These are phyloP conservation scores for Callocephalon fimbriatum DNA, from an alignment of 2,113 vertebrate genomes.

Conservation along the genomic window DNA sequence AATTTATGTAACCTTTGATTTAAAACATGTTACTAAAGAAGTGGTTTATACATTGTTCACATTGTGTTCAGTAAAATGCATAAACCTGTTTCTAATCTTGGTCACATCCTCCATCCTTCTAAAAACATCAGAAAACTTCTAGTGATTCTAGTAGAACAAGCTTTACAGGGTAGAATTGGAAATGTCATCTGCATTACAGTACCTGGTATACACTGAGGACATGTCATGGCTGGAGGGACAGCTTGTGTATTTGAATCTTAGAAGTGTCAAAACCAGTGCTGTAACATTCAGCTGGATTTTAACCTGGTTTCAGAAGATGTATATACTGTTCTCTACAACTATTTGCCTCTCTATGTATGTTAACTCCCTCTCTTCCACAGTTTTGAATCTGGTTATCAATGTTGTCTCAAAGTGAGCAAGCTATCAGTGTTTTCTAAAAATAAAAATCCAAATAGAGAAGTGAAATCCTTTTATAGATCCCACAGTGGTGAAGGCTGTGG, in stretches of 20 bases:
- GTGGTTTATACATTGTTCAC: not conserved
- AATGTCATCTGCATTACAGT: not conserved
- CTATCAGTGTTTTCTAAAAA: not conserved
- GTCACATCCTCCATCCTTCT: not conserved
- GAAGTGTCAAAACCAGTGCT: not conserved
- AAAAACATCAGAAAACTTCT: not conserved
- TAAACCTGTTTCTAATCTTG: not conserved
- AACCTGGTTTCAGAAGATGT: not conserved
- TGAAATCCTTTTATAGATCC: not conserved
- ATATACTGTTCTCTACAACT: rapidly evolving
- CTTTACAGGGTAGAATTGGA: not conserved
- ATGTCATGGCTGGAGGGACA: not conserved
- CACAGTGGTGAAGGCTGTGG: not conserved
- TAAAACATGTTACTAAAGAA: not conserved
- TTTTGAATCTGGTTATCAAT: not conserved
- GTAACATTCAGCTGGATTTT: not conserved
- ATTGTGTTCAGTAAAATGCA: not conserved
- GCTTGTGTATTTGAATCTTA: not conserved
- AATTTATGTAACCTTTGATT: not conserved
- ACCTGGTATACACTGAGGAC: rapidly evolving
- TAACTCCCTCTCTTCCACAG: not conserved
- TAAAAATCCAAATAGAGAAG: not conserved
- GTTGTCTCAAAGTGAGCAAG: not conserved
- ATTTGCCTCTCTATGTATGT: not conserved
- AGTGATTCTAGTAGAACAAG: not conserved